Percentiles rank a stretch among this genome's conserved stretches.
These are phyloP conservation scores for Nomada ruficornis DNA, from an alignment of 2,888 invertebrate species.

Conservation along the genomic window DNA sequence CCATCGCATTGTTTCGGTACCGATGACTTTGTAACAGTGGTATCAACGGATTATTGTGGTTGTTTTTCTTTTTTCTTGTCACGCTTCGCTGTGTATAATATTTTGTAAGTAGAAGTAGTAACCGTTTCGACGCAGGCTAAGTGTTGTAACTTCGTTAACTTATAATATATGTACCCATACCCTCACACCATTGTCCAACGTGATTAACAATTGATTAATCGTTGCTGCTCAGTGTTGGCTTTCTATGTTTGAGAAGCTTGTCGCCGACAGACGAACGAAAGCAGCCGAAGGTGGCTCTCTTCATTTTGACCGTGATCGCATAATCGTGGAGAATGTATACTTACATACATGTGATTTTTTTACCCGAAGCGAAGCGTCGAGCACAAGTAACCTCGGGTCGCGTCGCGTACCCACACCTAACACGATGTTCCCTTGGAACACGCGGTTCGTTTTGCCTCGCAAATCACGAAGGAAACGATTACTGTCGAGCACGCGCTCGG, in stretches of 20 bases:
- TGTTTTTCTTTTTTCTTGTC: background rate
- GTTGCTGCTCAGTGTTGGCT: constrained; percentile 29
- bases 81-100: constrained; percentile 11
- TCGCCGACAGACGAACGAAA: constrained; percentile 18
- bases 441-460: constrained; percentile 29
- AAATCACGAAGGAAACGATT: constrained; percentile 16
- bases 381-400: background rate
- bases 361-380: constrained; percentile 1
- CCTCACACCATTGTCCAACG: background rate
- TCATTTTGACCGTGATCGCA: background rate
- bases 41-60: background rate
- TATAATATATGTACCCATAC: too few relatives aligned
- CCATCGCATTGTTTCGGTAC: too few relatives aligned
- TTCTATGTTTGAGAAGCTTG: constrained; percentile 33
- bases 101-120: constrained; percentile 24
- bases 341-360: background rate
- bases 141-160: background rate
- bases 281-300: constrained; percentile 11
- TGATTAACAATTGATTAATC: constrained; percentile 1
- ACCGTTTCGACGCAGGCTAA: background rate
- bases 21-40: too few relatives aligned
- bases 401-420: background rate
- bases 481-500: constrained; percentile 1
- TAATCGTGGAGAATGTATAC: background rate
- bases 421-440: background rate